Conservation (phyloP, 2,797 vertebrate genomes). For the Aphelocoma californica region DNA sequence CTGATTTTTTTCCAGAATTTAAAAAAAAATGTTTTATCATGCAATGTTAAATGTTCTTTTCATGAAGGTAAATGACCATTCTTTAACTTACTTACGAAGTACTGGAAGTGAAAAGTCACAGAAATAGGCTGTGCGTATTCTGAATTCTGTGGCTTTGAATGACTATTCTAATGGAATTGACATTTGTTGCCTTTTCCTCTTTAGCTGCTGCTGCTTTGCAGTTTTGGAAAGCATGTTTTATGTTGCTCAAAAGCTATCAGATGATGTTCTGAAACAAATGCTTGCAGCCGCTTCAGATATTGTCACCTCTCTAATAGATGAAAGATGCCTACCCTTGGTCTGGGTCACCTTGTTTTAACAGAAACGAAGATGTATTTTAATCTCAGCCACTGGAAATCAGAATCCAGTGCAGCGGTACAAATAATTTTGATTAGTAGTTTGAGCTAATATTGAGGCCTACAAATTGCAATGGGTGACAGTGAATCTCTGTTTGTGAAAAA, state of each 20-base stretch:
- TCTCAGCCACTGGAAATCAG: neutral
- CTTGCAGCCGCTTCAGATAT: neutral
- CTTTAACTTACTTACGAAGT: neutral
- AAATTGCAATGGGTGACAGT: neutral
- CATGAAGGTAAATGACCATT: neutral
- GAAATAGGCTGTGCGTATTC: neutral
- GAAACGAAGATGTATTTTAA: neutral
- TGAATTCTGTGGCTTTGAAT: neutral
- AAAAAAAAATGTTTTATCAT: neutral
- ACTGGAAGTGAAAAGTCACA: neutral
- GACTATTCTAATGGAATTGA: neutral
- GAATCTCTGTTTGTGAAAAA: neutral
- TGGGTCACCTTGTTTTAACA: neutral
- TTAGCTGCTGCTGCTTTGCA: neutral
- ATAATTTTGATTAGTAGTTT: neutral
- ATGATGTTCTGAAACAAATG: neutral
- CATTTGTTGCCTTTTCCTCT: neutral
- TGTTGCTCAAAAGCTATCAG: neutral
- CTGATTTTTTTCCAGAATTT: neutral
- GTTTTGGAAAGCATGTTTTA: neutral
- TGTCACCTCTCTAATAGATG: neutral
- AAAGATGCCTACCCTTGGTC: neutral
- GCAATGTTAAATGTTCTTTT: neutral
- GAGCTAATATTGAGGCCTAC: neutral
- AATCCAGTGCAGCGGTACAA: neutral